These are phyloP conservation scores for Cylloceria caligata DNA, from an alignment of 2,888 invertebrate species.

Conservation along the genomic window DNA sequence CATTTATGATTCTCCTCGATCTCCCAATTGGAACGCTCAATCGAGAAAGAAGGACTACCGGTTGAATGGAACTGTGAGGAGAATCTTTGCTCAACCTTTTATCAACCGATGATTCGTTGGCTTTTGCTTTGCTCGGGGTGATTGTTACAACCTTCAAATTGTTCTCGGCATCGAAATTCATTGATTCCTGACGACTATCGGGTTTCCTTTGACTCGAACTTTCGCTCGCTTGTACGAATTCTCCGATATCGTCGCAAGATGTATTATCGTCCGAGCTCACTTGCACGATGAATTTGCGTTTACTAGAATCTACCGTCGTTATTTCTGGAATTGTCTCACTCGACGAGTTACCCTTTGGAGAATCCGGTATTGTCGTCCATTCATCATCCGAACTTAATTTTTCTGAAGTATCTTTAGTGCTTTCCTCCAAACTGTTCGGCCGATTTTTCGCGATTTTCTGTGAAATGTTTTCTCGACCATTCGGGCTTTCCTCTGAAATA, in stretches of 20 bases:
- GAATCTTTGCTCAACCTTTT: neutral
- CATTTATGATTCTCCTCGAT: neutral
- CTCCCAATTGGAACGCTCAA: neutral
- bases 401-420: neutral
- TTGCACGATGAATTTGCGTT: slow-evolving; percentile 1
- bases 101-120: neutral
- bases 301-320: neutral
- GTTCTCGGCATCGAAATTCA: neutral
- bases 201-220: neutral
- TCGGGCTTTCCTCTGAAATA: neutral
- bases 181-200: neutral
- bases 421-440: neutral
- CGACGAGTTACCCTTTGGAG: neutral
- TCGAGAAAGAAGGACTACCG: slow-evolving; percentile 47
- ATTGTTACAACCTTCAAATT: slow-evolving; percentile 10
- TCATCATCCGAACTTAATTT: slow-evolving; percentile 19
- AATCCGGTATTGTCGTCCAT: slow-evolving; percentile 25
- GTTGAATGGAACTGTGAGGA: slow-evolving; percentile 12
- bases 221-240: neutral
- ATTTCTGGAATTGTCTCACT: neutral
- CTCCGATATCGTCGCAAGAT: slow-evolving; percentile 15
- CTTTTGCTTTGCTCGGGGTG: neutral
- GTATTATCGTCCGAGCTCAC: slow-evolving; percentile 21
- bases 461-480: slow-evolving; percentile 12
- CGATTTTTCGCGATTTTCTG: neutral